Percentiles rank a stretch among this genome's conserved stretches.
phyloP scores from a whole-genome alignment of 2,113 vertebrate species.

The Myrmophylax atrothorax region DNA sequence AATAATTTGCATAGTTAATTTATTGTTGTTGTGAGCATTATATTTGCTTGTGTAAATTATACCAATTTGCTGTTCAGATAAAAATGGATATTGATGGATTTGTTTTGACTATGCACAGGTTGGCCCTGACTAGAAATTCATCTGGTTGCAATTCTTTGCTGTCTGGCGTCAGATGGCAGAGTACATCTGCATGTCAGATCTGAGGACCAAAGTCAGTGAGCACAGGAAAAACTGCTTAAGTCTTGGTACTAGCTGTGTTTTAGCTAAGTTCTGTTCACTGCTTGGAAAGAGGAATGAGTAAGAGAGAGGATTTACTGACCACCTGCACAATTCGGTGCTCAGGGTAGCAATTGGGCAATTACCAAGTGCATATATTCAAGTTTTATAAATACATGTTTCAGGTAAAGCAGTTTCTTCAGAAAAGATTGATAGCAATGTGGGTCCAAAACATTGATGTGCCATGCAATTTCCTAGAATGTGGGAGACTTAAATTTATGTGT shows the following conservation, averaged over 20 bases:
- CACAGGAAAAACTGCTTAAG: background rate
- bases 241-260: background rate
- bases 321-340: background rate
- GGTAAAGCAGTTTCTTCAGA: background rate
- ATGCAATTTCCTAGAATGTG: background rate
- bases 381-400: background rate
- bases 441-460: background rate
- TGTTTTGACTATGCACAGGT: slow-evolving; percentile 19
- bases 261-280: background rate
- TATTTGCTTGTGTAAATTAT: slow-evolving; percentile 29
- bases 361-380: background rate
- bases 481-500: background rate
- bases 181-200: background rate
- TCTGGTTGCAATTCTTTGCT: background rate
- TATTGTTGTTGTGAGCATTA: slow-evolving; percentile 26
- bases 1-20: slow-evolving; percentile 35
- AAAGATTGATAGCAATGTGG: background rate
- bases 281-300: background rate
- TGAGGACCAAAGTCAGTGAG: background rate
- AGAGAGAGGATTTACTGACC: background rate
- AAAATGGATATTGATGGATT: slow-evolving; percentile 38
- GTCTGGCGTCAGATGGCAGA: background rate
- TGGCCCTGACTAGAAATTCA: background rate
- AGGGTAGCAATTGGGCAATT: too few species aligned
- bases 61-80: slow-evolving; percentile 5